Conservation (phyloP, 2,888 invertebrate genomes). For the Ormyrus pomaceus region DNA sequence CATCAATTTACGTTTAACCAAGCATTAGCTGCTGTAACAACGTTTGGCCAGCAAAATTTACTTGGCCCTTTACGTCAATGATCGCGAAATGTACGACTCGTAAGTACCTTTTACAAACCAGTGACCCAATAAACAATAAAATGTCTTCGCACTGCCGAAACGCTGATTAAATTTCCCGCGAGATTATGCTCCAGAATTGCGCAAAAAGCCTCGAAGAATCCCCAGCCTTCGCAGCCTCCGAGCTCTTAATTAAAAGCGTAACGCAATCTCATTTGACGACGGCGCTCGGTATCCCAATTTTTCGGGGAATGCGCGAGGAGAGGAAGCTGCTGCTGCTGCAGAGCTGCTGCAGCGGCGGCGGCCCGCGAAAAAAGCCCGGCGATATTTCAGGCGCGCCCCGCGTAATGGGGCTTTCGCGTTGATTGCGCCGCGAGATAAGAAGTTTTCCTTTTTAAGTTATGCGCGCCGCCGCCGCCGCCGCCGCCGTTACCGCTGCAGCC, state of each 20-base stretch:
- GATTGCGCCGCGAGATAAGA: constrained; percentile 45
- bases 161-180: too few relatives aligned
- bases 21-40: too few relatives aligned
- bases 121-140: too few relatives aligned
- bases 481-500: too few relatives aligned
- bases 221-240: too few relatives aligned
- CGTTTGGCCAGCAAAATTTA: too few relatives aligned
- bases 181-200: not conserved
- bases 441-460: constrained; percentile 43
- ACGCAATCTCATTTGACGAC: constrained; percentile 36
- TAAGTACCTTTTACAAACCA: too few relatives aligned
- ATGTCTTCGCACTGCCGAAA: too few relatives aligned
- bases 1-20: too few relatives aligned
- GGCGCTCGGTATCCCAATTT: constrained; percentile 15
- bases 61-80: too few relatives aligned
- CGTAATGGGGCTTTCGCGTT: constrained; percentile 24
- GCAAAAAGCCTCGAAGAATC: not conserved
- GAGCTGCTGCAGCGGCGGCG: too few relatives aligned
- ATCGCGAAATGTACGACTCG: too few relatives aligned
- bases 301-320: constrained; percentile 28
- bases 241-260: constrained; percentile 52
- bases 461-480: not conserved
- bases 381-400: constrained; percentile 17
- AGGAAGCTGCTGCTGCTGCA: not conserved
- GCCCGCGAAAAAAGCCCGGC: not conserved